Evolutionary conservation across 2,888 invertebrate genomes (phyloP).

Genomic region (Nomada fucata): DNA sequence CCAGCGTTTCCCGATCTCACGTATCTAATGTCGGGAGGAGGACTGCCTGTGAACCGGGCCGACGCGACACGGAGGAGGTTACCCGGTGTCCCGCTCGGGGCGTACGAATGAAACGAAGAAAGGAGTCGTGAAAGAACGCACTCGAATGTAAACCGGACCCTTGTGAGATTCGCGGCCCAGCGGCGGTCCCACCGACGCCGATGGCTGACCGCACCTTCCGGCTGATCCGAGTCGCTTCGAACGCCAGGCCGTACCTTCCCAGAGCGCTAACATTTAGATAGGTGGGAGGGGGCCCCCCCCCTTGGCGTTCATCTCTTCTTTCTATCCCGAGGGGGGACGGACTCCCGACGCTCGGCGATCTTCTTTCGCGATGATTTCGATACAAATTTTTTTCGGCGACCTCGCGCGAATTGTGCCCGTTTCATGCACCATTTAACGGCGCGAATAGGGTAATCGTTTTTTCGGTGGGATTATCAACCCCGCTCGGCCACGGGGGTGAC

Average conservation of each 20-base stretch:
- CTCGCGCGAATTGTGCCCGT: slow-evolving; percentile 44
- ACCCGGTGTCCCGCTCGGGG: slow-evolving; percentile 27
- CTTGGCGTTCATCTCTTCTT: slow-evolving; percentile 14
- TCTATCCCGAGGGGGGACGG: slow-evolving; percentile 32
- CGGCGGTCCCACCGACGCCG: slow-evolving; percentile 82
- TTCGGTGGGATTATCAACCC: neutral
- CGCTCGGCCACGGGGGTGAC: no score
- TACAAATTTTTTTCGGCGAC: slow-evolving; percentile 34
- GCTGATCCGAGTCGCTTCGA: slow-evolving; percentile 72
- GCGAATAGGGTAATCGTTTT: slow-evolving; percentile 1
- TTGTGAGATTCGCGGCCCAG: slow-evolving; percentile 83
- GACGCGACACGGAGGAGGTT: slow-evolving; percentile 46
- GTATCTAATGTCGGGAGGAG: slow-evolving; percentile 77
- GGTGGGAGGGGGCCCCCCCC: slow-evolving; percentile 42
- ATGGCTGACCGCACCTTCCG: slow-evolving; percentile 83
- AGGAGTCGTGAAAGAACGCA: slow-evolving; percentile 76
- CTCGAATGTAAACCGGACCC: slow-evolving; percentile 84
- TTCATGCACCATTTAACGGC: slow-evolving; percentile 57
- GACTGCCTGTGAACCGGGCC: neutral
- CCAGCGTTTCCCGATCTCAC: slow-evolving; percentile 67
- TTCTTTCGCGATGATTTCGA: slow-evolving; percentile 41
- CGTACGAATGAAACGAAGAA: slow-evolving; percentile 71
- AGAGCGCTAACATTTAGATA: slow-evolving; percentile 54
- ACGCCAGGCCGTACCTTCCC: slow-evolving; percentile 59
- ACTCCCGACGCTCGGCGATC: slow-evolving; percentile 12